Evolutionary conservation across 92 coral and sea anemone genomes (phyloP).

Genomic region (Pocillopora grandis): DNA sequence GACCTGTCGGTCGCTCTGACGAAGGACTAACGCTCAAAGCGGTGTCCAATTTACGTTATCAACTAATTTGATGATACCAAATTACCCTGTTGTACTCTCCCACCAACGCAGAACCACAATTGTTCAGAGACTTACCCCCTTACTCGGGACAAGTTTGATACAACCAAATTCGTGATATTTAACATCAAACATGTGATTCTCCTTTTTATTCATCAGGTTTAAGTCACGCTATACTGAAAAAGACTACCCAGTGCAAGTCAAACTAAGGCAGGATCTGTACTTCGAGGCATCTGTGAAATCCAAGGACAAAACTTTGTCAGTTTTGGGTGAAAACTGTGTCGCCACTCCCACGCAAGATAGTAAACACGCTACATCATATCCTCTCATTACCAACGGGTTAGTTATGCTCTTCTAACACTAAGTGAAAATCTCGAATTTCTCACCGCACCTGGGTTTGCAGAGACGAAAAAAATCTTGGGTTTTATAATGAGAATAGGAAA

Average conservation of each 20-base stretch:
- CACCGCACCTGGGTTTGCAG: too few species aligned
- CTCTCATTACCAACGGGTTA: constrained; percentile 17
- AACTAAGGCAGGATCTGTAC: not conserved
- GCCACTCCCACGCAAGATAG: constrained; percentile 13
- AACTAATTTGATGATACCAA: too few species aligned
- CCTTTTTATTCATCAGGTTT: not conserved
- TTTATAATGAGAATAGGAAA: too few species aligned
- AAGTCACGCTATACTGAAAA: not conserved
- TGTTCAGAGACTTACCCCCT: too few species aligned
- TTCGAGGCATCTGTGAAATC: constrained; percentile 23
- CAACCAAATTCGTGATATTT: not conserved
- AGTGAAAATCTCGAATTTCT: too few species aligned
- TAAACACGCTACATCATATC: not conserved
- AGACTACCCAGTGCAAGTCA: constrained; percentile 27
- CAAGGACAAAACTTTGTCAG: constrained; percentile 13
- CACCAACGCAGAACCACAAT: too few species aligned
- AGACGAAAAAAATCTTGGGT: too few species aligned
- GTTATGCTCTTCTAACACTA: not conserved
- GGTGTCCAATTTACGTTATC: too few species aligned
- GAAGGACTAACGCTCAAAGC: too few species aligned
- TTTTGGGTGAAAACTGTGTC: constrained; percentile 20
- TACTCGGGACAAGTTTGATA: not conserved
- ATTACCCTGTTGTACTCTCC: too few species aligned
- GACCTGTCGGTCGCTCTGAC: too few species aligned
- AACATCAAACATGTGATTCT: too few species aligned